phyloP scores from a whole-genome alignment of 2,113 vertebrate species.

The Apteryx mantelli region DNA sequence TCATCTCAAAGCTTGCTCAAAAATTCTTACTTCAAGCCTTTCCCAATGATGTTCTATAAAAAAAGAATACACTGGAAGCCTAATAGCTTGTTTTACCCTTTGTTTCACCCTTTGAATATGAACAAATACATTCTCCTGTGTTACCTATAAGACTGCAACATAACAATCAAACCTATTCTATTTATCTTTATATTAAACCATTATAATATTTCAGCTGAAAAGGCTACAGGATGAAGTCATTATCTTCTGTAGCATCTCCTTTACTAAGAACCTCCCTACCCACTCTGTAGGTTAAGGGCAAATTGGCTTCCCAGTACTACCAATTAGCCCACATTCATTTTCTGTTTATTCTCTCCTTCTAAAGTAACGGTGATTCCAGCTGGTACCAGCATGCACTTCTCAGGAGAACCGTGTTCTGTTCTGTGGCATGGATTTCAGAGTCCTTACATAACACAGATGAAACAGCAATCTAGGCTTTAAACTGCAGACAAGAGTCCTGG shows the following conservation, averaged over 20 bases:
- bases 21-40: conserved; percentile 23
- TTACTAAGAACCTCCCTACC: not conserved
- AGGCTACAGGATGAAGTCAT: not conserved
- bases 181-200: not conserved
- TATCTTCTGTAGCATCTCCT: not conserved
- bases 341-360: not conserved
- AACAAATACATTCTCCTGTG: not conserved
- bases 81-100: not conserved
- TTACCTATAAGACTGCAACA: not conserved
- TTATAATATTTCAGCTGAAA: not conserved
- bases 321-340: not conserved
- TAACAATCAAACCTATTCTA: not conserved
- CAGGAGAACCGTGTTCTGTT: not conserved
- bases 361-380: not conserved
- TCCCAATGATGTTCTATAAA: not conserved
- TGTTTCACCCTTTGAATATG: not conserved
- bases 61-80: not conserved
- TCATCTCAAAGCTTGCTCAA: conserved; percentile 12
- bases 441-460: not conserved
- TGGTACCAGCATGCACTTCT: not conserved
- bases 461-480: not conserved
- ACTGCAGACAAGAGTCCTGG: not conserved
- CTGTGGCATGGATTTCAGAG: not conserved
- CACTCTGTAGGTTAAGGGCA: not conserved
- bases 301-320: not conserved